These are phyloP conservation scores for Talpa occidentalis DNA, from an alignment of 2,113 vertebrate genomes.

Conservation along the genomic window DNA sequence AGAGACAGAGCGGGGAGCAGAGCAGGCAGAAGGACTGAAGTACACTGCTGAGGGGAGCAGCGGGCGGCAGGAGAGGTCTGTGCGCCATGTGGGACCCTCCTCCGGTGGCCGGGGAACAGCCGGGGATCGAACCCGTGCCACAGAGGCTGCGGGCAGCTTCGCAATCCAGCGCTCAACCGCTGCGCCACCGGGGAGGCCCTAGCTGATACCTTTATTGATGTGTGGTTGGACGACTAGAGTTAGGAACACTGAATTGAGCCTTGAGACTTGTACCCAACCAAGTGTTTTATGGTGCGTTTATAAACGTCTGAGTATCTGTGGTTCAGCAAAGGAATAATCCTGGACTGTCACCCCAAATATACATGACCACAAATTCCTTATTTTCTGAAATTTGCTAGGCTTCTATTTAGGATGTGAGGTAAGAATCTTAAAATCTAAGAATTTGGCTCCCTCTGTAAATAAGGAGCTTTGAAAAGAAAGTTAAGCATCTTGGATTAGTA, in stretches of 20 bases:
- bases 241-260: neutral
- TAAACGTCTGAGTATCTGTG: neutral
- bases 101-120: too few relatives aligned
- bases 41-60: too few relatives aligned
- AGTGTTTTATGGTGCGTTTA: neutral
- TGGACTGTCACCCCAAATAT: neutral
- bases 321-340: neutral
- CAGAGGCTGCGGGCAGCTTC: too few relatives aligned
- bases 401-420: neutral
- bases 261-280: too few relatives aligned
- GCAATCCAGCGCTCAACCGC: too few relatives aligned
- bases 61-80: too few relatives aligned
- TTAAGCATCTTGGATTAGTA: accelerated
- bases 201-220: neutral
- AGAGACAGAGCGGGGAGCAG: too few relatives aligned
- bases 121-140: too few relatives aligned
- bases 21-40: too few relatives aligned
- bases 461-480: constrained; percentile 14
- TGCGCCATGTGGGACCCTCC: too few relatives aligned
- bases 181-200: too few relatives aligned
- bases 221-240: neutral
- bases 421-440: neutral
- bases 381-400: neutral
- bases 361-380: neutral
- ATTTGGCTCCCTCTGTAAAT: neutral